Conservation (phyloP, 2,888 invertebrate species). For the Hesperia comma region DNA sequence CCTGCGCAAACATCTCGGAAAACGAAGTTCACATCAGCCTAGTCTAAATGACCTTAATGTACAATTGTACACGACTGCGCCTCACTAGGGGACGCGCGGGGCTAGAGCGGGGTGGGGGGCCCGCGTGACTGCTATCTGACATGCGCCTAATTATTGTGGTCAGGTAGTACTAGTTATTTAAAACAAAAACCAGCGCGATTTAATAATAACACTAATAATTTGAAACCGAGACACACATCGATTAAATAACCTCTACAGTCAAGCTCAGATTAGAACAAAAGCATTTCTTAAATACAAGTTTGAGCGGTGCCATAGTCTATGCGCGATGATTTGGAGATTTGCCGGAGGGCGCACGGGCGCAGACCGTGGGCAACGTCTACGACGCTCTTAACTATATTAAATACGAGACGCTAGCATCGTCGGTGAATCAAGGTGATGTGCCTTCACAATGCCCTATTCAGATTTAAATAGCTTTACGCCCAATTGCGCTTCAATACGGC, state of each 20-base stretch:
- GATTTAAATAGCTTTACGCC: conserved; percentile 83
- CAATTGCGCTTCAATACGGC: conserved; percentile 81
- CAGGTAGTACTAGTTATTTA: no score
- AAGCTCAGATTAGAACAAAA: conserved; percentile 22
- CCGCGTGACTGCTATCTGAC: no score
- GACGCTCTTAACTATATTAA: conserved; percentile 79
- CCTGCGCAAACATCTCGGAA: no score
- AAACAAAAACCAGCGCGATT: neutral
- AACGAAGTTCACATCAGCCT: no score
- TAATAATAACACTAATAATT: neutral
- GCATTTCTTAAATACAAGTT: conserved; percentile 37
- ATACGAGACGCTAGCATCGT: conserved; percentile 64
- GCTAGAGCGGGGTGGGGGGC: no score
- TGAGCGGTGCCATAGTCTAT: conserved; percentile 60
- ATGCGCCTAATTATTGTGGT: no score
- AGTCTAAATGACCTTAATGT: no score
- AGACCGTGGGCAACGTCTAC: conserved; percentile 53
- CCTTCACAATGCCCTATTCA: conserved; percentile 82
- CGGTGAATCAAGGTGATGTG: conserved; percentile 80
- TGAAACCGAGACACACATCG: no score
- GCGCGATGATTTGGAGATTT: conserved; percentile 61
- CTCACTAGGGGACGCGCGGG: no score
- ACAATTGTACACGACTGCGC: no score
- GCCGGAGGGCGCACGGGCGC: conserved; percentile 56
- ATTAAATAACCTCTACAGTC: neutral